phyloP scores from a whole-genome alignment of 2,113 vertebrate genomes.

The Heterochromis multidens region DNA sequence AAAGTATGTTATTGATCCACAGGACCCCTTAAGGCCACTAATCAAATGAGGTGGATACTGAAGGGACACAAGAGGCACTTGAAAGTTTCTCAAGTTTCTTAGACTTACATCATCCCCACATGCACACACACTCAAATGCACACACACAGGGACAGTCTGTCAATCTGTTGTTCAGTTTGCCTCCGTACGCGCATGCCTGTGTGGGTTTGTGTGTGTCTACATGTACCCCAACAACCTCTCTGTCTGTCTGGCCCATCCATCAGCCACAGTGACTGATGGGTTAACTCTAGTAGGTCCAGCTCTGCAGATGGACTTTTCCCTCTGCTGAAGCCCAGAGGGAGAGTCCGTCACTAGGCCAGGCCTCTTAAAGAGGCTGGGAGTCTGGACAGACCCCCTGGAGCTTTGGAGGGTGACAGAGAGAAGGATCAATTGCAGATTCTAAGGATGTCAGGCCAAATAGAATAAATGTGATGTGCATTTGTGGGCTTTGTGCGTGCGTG shows the following conservation, averaged over 20 bases:
- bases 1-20: slow-evolving; percentile 69
- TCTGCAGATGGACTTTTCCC: slow-evolving; percentile 59
- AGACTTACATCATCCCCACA: background rate
- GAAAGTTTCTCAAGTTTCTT: slow-evolving; percentile 70
- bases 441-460: background rate
- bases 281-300: slow-evolving; percentile 29
- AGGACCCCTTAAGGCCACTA: slow-evolving; percentile 60
- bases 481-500: background rate
- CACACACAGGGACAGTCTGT: background rate
- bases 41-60: slow-evolving; percentile 63
- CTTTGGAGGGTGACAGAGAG: slow-evolving; percentile 11
- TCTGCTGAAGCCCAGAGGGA: slow-evolving; percentile 47
- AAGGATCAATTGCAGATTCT: slow-evolving; percentile 28
- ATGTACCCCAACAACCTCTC: slow-evolving; percentile 10
- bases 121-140: background rate
- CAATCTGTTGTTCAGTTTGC: slow-evolving; percentile 35
- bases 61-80: slow-evolving; percentile 48
- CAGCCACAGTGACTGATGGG: slow-evolving; percentile 52
- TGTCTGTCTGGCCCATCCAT: slow-evolving; percentile 43
- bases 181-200: background rate
- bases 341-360: slow-evolving; percentile 2
- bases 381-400: slow-evolving; percentile 45
- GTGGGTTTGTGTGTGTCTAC: slow-evolving; percentile 15
- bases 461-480: background rate
- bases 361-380: slow-evolving; percentile 25